Evolutionary conservation across 2,888 invertebrate species (phyloP), one percentile per base, ranked within the genome.

Genomic region (Cephus pulcher): DNA sequence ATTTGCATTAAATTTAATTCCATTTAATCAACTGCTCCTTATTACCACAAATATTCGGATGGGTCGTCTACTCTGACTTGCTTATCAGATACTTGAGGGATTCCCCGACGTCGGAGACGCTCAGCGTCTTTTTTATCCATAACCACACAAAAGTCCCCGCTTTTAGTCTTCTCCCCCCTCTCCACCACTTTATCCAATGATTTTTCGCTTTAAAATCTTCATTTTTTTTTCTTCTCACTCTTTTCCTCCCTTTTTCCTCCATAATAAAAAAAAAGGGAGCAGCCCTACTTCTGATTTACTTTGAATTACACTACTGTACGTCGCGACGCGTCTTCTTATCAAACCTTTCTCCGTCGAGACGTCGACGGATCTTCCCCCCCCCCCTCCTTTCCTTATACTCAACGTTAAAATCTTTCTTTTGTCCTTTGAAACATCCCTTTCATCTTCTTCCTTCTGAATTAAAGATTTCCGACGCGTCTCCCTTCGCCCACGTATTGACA

Each of bases 191-290:
- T 9, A 23, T 9, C 23, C 6, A 56, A 56, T 56, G 40, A 56
- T 56, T 56, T 23, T 23, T 56, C 23, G 6, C 40, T 56, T 56
- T 56, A 0, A 56, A 56, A 56, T 56, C 40, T 15, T 75, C 33
- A 15, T 69, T 71, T 77, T 30, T 30, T 77, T 76, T 74, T 74
- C 15, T 40, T 34, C 35, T 30, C 76, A 15, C 76, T 34, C 32
- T 32, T 33, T 69, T 73, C 40, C 37, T 37, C 23, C 70, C 12
- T 73, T 69, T 35, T 78, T 80, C 69, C 23, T 56, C 2, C 23
- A 9, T 23, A 56, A 56, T 23, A 56, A 56, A 23, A 56, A 56
- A 40, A 56, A 56, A 56, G 9, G 23, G 6, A 23, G 4, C 4
- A 9, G 4, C 40, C 15, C 40, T 4, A 40, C 15, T 15, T 15